Percentiles rank a stretch among this genome's conserved stretches.
Evolutionary conservation across 2,888 invertebrate species (phyloP).

Genomic region (Pherbina coryleti): DNA sequence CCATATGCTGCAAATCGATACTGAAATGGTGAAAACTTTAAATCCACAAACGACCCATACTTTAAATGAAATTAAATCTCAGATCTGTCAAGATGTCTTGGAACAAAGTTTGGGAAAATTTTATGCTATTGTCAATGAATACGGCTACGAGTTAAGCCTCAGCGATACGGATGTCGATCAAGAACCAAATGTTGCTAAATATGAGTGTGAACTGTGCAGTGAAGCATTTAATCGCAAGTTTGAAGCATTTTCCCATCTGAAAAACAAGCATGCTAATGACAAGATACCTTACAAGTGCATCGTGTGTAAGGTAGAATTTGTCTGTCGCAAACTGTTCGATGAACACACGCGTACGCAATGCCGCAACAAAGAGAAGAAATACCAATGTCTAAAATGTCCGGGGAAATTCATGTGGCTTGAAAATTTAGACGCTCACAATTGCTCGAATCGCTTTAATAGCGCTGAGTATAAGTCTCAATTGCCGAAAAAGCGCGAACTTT

Average conservation of each 20-base stretch:
- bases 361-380: constrained; percentile 57
- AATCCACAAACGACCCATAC: constrained; percentile 44
- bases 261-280: constrained; percentile 64
- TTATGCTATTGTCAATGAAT: constrained; percentile 59
- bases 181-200: constrained; percentile 43
- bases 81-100: constrained; percentile 54
- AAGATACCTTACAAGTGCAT: constrained; percentile 71
- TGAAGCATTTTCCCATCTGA: constrained; percentile 58
- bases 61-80: constrained; percentile 51
- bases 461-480: constrained; percentile 28
- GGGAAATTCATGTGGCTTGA: constrained; percentile 65
- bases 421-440: constrained; percentile 61
- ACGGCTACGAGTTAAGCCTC: constrained; percentile 64
- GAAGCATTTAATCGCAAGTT: constrained; percentile 58
- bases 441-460: constrained; percentile 49
- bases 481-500: constrained; percentile 48
- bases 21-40: constrained; percentile 53
- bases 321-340: constrained; percentile 70
- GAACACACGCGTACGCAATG: constrained; percentile 71
- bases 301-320: constrained; percentile 72
- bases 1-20: constrained; percentile 45
- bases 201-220: constrained; percentile 59
- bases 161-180: constrained; percentile 65
- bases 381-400: constrained; percentile 61
- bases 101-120: constrained; percentile 54